Percentiles rank a stretch among this genome's conserved stretches.
Evolutionary conservation across 2,113 vertebrate species (phyloP).

Genomic region (Clarias macrocephalus): DNA sequence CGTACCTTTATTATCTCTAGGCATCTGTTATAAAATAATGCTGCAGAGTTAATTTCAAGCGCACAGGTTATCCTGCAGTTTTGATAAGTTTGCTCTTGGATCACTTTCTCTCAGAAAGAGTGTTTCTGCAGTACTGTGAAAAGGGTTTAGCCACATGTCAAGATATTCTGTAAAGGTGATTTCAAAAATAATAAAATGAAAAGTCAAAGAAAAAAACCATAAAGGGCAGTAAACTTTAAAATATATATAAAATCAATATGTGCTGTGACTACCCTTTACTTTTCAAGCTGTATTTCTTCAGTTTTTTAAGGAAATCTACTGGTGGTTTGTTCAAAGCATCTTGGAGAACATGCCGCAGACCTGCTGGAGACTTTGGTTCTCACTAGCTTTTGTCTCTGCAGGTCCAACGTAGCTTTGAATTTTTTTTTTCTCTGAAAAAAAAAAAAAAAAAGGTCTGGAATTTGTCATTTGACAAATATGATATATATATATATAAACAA

Average conservation of each 20-base stretch:
- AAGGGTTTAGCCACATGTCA: not conserved
- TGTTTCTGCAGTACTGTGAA: not conserved
- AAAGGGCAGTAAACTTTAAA: not conserved
- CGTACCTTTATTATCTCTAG: not conserved
- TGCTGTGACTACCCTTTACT: not conserved
- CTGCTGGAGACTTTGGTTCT: not conserved
- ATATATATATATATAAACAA: too few relatives aligned
- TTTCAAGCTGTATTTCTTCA: not conserved
- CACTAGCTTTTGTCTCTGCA: not conserved
- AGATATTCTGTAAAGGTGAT: not conserved
- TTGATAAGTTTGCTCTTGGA: not conserved
- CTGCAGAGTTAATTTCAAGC: not conserved
- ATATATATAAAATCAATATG: not conserved
- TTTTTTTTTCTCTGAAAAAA: not conserved
- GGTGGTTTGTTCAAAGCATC: not conserved
- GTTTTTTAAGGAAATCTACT: not conserved
- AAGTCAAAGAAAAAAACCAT: not conserved
- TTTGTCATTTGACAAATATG: too few relatives aligned
- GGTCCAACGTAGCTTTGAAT: not conserved
- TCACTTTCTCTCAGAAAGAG: not conserved
- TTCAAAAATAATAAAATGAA: not conserved
- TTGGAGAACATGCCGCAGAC: not conserved
- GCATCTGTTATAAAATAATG: conserved; percentile 6
- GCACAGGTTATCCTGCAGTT: not conserved
- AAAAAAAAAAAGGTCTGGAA: not conserved